These are phyloP conservation scores for Lepus timidus DNA, from an alignment of 2,113 vertebrate species.

Conservation along the genomic window DNA sequence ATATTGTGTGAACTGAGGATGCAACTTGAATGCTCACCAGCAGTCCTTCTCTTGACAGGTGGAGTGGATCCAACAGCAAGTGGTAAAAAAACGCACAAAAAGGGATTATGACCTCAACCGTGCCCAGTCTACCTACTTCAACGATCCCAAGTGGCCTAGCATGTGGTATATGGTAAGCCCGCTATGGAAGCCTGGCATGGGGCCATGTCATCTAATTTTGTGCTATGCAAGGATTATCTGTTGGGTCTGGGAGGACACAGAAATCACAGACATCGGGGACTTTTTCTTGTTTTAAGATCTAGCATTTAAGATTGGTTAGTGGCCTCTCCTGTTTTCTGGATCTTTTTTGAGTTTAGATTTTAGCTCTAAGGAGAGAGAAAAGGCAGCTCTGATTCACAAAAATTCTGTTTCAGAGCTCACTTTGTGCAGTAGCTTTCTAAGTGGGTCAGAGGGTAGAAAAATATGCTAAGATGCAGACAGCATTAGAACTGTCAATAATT, in stretches of 20 bases:
- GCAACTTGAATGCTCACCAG: slow-evolving; percentile 72
- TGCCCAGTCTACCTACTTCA: slow-evolving; percentile 94
- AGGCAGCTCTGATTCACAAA: neutral
- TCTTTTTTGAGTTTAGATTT: neutral
- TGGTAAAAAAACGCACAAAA: slow-evolving; percentile 97
- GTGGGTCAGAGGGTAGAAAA: neutral
- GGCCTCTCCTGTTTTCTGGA: neutral
- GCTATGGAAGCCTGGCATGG: neutral
- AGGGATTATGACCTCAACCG: slow-evolving; percentile 95
- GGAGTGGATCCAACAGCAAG: slow-evolving; percentile 99
- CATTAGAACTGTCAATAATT: neutral
- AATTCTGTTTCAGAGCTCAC: neutral
- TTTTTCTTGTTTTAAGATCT: neutral
- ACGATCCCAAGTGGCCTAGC: slow-evolving; percentile 99
- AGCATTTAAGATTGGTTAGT: neutral
- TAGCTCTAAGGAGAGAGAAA: neutral
- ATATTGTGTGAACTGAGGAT: slow-evolving; percentile 67
- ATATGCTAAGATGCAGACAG: neutral
- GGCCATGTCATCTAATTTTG: neutral
- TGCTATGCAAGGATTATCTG: neutral
- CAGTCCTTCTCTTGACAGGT: slow-evolving; percentile 91
- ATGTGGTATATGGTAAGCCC: slow-evolving; percentile 99
- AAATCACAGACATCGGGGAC: neutral
- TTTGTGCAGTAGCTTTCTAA: neutral
- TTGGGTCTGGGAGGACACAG: neutral